phyloP scores from a whole-genome alignment of 2,797 vertebrate genomes.

The Delichon dasypus region DNA sequence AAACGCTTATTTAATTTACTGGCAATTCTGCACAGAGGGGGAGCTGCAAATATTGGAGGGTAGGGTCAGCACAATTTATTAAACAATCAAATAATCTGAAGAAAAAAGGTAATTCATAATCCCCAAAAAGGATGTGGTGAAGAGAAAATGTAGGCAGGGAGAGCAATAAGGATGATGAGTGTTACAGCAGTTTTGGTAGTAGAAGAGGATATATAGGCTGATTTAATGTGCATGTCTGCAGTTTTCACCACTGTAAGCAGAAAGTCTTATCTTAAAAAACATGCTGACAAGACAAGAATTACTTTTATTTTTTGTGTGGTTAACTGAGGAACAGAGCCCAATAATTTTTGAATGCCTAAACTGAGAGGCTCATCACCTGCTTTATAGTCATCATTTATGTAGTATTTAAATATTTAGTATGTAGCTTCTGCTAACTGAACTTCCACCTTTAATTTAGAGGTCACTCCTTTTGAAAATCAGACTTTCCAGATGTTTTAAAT shows the following conservation, averaged over 20 bases:
- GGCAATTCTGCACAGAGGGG: neutral
- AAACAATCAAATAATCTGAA: neutral
- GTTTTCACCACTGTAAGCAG: neutral
- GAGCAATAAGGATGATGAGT: neutral
- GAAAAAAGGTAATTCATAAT: neutral
- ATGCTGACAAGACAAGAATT: neutral
- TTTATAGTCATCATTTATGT: neutral
- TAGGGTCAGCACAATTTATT: neutral
- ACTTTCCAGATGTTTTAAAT: slow-evolving; percentile 39
- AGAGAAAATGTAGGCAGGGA: neutral
- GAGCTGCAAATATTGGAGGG: neutral
- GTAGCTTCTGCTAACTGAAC: neutral
- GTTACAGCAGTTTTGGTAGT: neutral
- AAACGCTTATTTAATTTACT: neutral
- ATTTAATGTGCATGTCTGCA: neutral
- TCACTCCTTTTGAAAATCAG: slow-evolving; percentile 18
- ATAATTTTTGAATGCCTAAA: neutral
- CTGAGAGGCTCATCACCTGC: neutral
- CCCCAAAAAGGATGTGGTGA: neutral
- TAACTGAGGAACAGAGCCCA: neutral
- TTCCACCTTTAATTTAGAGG: slow-evolving; percentile 16
- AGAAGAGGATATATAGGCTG: neutral
- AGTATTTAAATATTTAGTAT: slow-evolving; percentile 4
- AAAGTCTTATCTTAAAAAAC: neutral
- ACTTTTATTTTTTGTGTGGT: neutral